Percentiles rank a stretch among this genome's conserved stretches.
Conservation (phyloP, 2,797 vertebrate genomes). For the Enteromius fasciolatus region DNA sequence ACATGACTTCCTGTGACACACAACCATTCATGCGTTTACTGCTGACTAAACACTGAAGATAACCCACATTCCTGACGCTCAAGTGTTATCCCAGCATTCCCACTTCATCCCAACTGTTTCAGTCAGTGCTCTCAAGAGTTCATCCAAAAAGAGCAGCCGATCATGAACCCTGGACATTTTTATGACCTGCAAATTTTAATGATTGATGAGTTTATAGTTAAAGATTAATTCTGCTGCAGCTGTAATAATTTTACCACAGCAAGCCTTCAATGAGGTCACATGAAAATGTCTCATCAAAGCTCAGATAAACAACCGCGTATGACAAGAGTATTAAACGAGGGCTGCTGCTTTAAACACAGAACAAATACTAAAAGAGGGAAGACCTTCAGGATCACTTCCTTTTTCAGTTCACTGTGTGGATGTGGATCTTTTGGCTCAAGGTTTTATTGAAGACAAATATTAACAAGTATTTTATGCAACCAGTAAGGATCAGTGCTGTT, state of each 20-base stretch:
- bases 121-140: not conserved
- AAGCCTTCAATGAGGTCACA: not conserved
- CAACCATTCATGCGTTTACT: slow-evolving; percentile 29
- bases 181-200: not conserved
- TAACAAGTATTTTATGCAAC: not conserved
- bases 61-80: slow-evolving; percentile 29
- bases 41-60: slow-evolving; percentile 52
- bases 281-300: not conserved
- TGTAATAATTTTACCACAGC: not conserved
- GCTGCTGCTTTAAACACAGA: not conserved
- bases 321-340: not conserved
- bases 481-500: not conserved
- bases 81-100: slow-evolving; percentile 7
- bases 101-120: not conserved
- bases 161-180: not conserved
- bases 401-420: not conserved
- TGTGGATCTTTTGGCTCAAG: not conserved
- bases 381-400: slow-evolving; percentile 36
- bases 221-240: slow-evolving; percentile 16
- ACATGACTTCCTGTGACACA: slow-evolving; percentile 41
- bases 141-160: not conserved
- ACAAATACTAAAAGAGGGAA: slow-evolving; percentile 28
- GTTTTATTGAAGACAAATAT: not conserved
- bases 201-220: slow-evolving; percentile 8
- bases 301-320: not conserved